Base-by-base conservation (phyloP, 2,113 vertebrate species). In the Centropus unirufus region DNA sequence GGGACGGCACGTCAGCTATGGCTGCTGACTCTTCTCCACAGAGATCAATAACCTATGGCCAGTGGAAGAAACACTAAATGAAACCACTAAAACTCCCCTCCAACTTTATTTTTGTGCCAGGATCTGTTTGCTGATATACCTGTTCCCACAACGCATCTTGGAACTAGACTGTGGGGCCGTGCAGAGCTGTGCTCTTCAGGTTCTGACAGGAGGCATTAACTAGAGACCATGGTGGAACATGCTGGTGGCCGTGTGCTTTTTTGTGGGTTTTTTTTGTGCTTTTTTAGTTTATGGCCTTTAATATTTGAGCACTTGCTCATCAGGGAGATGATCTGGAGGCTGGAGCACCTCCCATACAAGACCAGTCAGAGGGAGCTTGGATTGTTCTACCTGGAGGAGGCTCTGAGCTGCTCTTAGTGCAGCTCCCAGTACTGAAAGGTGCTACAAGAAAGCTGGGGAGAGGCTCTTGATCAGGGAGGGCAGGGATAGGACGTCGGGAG, bases 11-110 rank as follows among this genome's bases (percentile, higher is more conserved):
- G 22, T 82, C 92, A 96, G 96, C 92, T 40, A 13, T 58, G 96
- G 66, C 85, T 83, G 92, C 79, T 10, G 94, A 39, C 87, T 93
- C 96, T 81, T 70, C 97, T 96, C 90, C 15, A 1, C 61, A n/a
- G 69, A 95, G 97, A 97, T 98, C 96, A 16, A 98, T 98, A 96
- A 82, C 39, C 87, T 75, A 18, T 3, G 36, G 92, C 19, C 26
- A 95, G 77, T 14, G 91, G 94, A 97, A 96, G 83, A 81, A 85
- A 15, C 46, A 11, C 82, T 14, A 73, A 72, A 44, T 26, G 66
- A 82, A 95, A 90, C 23, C 47, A 29, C 47, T 86, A 29, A 70
- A 27, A 46, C 58, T 69, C 51, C 62, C 69, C 82, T 15, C 72
- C 32, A 29, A 17, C 85, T 92, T 82, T 2, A 54, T 68, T 36